Base-by-base conservation (phyloP, 1,140 invertebrate species). In the Lethocerus indicus region DNA sequence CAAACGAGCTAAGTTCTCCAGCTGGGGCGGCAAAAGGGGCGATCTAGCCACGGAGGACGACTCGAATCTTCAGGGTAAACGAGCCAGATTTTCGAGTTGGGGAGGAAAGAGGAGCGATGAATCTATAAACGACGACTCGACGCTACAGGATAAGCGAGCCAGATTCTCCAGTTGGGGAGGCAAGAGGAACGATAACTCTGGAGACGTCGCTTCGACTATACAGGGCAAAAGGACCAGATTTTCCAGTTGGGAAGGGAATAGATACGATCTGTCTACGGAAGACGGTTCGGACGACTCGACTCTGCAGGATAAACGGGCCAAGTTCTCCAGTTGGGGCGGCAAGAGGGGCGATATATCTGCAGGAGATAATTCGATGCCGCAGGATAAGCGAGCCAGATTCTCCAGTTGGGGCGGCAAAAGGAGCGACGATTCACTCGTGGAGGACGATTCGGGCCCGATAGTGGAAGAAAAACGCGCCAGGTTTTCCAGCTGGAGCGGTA, bases 91-190 rank as follows among this genome's bases (percentile, higher is more conserved):
- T 26, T 42, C 36, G 9, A 48, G 45, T 3, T 48, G 45, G 51
- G 51, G 35, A 14, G 51, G 51, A 24, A 52, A 52, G 35, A 41
- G 51, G 28, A 52, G 45, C 23, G 45, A 44, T 24, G 45, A 36
- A 36, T 18, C 29, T 44, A n/a, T 51, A 43, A 58, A 13, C 40
- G 36, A 16, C 40, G 45, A 27, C 28, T 49, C n/a, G n/a, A n/a
- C n/a, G n/a, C n/a, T n/a, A n/a, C n/a, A n/a, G n/a, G n/a, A n/a
- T n/a, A n/a, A n/a, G 29, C 45, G 48, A 24, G 59, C 60, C 37
- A 56, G 59, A 12, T 68, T 68, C 52, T 62, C 65, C 45, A 65
- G 63, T 5, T 69, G 65, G 62, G 61, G 60, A 25, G 62, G 64
- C 40, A 67, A 68, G 44, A 47, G 61, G 41, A 39, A 43, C 21